These are phyloP conservation scores for Pseudochirops corinnae DNA, from an alignment of 2,797 vertebrate genomes.

Conservation along the genomic window DNA sequence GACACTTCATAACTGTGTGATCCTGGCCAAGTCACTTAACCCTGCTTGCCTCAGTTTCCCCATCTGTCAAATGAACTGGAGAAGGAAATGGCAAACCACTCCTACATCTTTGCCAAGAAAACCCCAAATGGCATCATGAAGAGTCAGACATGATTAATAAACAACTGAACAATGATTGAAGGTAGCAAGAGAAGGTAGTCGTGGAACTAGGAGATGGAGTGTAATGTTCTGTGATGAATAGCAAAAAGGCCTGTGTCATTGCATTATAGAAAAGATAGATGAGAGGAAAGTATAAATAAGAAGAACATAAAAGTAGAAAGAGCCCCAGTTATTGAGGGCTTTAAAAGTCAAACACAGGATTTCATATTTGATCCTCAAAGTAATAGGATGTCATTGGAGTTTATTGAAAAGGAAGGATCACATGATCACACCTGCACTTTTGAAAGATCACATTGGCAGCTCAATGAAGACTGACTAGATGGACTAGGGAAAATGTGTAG, in stretches of 20 bases:
- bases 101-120: background rate
- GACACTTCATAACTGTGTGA: background rate
- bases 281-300: background rate
- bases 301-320: background rate
- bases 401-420: background rate
- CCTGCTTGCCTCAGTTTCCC: background rate
- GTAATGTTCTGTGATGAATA: background rate
- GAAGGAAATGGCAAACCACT: background rate
- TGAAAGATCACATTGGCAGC: background rate
- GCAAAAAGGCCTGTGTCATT: background rate
- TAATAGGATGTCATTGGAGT: background rate
- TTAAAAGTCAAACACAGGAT: background rate
- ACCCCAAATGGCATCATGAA: background rate
- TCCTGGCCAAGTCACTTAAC: background rate
- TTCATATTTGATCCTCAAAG: background rate
- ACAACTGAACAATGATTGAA: background rate
- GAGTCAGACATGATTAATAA: background rate
- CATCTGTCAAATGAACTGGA: background rate
- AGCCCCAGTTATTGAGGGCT: background rate
- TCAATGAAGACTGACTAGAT: background rate
- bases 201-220: background rate
- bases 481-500: background rate
- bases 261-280: background rate
- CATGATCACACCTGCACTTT: background rate
- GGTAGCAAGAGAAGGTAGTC: background rate